Conservation (phyloP, 2,113 vertebrate genomes). For the Conger conger region DNA sequence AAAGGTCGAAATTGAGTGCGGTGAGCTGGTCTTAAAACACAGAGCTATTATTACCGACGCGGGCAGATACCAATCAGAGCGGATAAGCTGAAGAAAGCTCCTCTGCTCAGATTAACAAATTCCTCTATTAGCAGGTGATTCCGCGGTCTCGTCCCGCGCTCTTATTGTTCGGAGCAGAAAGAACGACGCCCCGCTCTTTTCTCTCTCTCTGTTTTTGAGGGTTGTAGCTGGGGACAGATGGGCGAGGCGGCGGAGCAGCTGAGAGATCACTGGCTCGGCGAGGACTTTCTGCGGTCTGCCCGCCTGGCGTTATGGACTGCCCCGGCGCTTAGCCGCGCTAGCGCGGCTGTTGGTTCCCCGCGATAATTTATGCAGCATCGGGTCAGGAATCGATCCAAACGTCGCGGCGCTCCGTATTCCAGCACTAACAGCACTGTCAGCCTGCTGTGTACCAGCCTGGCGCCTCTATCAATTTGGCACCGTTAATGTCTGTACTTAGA, state of each 20-base stretch:
- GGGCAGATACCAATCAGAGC: not conserved
- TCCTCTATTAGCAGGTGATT: not conserved
- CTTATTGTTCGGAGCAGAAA: not conserved
- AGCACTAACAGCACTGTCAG: not conserved
- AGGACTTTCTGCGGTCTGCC: not conserved
- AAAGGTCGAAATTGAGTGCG: not conserved
- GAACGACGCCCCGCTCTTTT: not conserved
- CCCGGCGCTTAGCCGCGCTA: not conserved
- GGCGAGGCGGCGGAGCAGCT: not conserved
- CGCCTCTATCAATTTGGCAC: not conserved
- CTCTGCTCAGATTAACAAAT: not conserved
- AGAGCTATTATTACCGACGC: not conserved
- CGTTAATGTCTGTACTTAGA: constrained; percentile 33
- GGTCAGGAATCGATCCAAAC: not conserved
- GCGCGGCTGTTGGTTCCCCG: not conserved
- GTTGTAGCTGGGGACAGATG: not conserved
- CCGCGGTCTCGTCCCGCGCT: not conserved
- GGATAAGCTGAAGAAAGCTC: constrained; percentile 3
- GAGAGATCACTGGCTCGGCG: too few species aligned
- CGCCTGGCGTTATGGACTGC: not conserved
- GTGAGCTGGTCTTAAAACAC: not conserved
- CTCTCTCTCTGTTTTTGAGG: not conserved
- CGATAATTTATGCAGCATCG: not conserved
- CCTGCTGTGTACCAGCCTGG: not conserved
- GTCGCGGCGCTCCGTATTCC: not conserved